Evolutionary conservation across 2,113 vertebrate genomes (phyloP).

Genomic region (Prinia subflava): DNA sequence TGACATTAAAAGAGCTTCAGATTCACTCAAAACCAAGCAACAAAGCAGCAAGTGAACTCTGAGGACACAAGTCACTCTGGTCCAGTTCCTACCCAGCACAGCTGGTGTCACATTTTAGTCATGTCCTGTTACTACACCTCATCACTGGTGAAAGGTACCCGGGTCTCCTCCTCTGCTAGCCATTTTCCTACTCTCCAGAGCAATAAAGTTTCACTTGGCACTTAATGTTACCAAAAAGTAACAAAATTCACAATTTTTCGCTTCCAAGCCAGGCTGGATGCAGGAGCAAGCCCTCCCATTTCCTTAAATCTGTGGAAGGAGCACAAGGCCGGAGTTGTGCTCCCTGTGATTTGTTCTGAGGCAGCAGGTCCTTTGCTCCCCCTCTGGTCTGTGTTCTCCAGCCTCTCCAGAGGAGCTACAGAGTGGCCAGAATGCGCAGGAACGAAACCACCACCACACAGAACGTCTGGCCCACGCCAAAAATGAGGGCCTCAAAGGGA

Average conservation of each 20-base stretch:
- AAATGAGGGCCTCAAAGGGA: constrained; percentile 87
- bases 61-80: not conserved
- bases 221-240: constrained; percentile 55
- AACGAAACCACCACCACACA: constrained; percentile 91
- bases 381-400: not conserved
- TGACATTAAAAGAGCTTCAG: not conserved
- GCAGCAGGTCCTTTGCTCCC: not conserved
- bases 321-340: rapidly evolving
- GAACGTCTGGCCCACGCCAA: constrained; percentile 92
- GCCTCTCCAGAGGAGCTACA: constrained; percentile 71
- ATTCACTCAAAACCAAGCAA: constrained; percentile 46
- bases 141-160: not conserved
- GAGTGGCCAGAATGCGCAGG: constrained; percentile 88
- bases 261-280: not conserved
- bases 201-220: constrained; percentile 53
- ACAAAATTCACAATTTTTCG: not conserved
- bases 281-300: not conserved
- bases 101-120: not conserved
- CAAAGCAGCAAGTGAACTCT: not conserved
- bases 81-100: not conserved
- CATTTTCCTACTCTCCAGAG: not conserved
- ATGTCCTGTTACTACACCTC: not conserved
- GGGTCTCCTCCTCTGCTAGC: not conserved
- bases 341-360: not conserved
- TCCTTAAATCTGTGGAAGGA: not conserved